A percentile compares a stretch with the other conserved stretches of the same genome.
Evolutionary conservation across 2,888 invertebrate genomes (phyloP).

Genomic region (Glyphotaelius pellucidus): DNA sequence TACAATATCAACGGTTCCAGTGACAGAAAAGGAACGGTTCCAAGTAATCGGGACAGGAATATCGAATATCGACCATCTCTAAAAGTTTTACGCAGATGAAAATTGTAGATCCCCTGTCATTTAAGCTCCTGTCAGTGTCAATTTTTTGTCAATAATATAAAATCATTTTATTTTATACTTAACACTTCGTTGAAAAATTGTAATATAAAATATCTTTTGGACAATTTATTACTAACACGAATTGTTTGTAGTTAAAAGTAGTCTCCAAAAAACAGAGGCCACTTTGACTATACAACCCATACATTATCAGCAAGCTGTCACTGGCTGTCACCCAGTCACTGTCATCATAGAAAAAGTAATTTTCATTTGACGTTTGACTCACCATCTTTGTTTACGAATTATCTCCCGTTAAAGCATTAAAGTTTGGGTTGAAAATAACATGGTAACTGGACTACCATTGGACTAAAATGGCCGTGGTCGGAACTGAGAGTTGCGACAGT

Average conservation of each 20-base stretch:
- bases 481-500: slow-evolving; percentile 52
- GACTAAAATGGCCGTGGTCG: slow-evolving; percentile 36
- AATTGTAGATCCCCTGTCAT: neutral
- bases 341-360: slow-evolving; percentile 22
- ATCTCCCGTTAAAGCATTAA: neutral
- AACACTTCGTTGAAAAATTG: neutral
- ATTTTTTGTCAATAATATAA: neutral
- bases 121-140: neutral
- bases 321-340: slow-evolving; percentile 37
- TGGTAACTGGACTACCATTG: slow-evolving; percentile 12
- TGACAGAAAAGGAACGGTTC: too few relatives aligned
- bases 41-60: too few relatives aligned
- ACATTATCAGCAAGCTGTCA: slow-evolving; percentile 31
- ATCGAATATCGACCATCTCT: too few relatives aligned
- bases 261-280: neutral
- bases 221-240: neutral
- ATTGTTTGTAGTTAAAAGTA: neutral
- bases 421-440: neutral
- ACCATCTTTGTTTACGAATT: slow-evolving; percentile 38
- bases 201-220: neutral
- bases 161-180: neutral
- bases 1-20: too few relatives aligned
- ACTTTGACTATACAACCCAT: neutral
- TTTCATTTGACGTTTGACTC: slow-evolving; percentile 25
- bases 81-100: too few relatives aligned